Evolutionary conservation across 2,113 vertebrate species (phyloP).

Genomic region (Argyrosomus japonicus): DNA sequence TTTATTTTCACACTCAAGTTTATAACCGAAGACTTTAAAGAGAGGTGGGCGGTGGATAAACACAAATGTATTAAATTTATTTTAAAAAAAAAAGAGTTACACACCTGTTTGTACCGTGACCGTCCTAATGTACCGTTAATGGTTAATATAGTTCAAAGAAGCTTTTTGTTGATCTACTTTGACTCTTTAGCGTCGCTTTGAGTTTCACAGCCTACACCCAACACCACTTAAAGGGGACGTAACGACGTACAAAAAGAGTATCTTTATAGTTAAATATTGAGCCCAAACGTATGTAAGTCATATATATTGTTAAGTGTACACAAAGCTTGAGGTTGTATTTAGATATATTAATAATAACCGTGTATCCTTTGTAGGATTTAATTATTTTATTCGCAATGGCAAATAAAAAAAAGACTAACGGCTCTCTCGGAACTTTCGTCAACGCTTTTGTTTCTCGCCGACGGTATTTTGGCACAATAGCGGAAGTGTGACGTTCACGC

Average conservation of each 20-base stretch:
- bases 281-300: accelerated
- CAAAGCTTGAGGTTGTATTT: background rate
- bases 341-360: background rate
- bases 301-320: background rate
- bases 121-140: background rate
- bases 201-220: conserved; percentile 78
- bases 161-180: conserved; percentile 65
- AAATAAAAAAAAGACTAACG: background rate
- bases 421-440: conserved; percentile 1
- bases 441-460: conserved; percentile 30
- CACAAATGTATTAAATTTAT: background rate
- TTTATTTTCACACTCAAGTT: conserved; percentile 36
- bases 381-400: background rate
- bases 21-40: background rate
- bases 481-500: conserved; percentile 50
- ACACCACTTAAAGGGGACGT: conserved; percentile 81
- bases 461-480: conserved; percentile 61
- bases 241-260: background rate
- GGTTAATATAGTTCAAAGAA: conserved; percentile 19
- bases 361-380: accelerated
- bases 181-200: conserved; percentile 69
- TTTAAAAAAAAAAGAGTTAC: background rate
- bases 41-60: background rate
- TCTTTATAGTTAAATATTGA: background rate
- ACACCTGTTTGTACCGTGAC: conserved; percentile 34